Percentiles rank a stretch among this genome's conserved stretches.
Evolutionary conservation across 2,888 invertebrate genomes (phyloP).

Genomic region (Parnassius glacialis): DNA sequence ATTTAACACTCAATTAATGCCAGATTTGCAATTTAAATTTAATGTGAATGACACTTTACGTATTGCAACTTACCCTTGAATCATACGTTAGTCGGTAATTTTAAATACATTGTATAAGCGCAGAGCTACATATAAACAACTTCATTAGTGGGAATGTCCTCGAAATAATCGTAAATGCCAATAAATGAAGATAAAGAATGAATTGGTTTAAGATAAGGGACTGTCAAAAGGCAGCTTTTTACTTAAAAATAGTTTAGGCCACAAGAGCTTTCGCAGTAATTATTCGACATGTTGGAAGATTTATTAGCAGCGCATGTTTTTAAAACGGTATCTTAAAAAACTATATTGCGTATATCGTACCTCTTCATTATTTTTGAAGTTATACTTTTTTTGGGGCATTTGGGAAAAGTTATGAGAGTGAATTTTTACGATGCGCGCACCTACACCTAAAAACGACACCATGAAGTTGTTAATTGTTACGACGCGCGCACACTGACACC

Average conservation of each 20-base stretch:
- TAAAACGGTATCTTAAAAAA: not conserved
- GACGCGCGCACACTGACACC: no score
- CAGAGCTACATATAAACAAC: constrained; percentile 16
- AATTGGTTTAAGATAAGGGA: constrained; percentile 23
- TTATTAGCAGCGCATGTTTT: constrained; percentile 11
- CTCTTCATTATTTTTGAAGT: no score
- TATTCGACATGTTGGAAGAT: constrained; percentile 9
- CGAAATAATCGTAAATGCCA: constrained; percentile 18
- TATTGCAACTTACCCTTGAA: no score
- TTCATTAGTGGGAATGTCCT: constrained; percentile 29
- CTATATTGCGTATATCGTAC: no score
- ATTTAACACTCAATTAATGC: constrained; percentile 64
- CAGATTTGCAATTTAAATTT: constrained; percentile 53
- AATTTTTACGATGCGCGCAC: no score
- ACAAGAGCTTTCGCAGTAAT: not conserved
- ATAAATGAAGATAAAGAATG: constrained; percentile 24
- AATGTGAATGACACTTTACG: constrained; percentile 42
- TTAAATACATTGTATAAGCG: constrained; percentile 4
- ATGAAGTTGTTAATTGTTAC: no score
- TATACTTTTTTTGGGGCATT: no score
- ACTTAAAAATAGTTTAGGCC: constrained; percentile 1
- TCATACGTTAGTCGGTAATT: no score
- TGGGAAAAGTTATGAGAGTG: no score
- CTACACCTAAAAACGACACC: no score
- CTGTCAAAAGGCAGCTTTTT: constrained; percentile 1